A percentile compares a stretch with the other conserved stretches of the same genome.
These are phyloP conservation scores for Ormyrus rosae DNA, from an alignment of 2,888 invertebrate species.

Conservation along the genomic window DNA sequence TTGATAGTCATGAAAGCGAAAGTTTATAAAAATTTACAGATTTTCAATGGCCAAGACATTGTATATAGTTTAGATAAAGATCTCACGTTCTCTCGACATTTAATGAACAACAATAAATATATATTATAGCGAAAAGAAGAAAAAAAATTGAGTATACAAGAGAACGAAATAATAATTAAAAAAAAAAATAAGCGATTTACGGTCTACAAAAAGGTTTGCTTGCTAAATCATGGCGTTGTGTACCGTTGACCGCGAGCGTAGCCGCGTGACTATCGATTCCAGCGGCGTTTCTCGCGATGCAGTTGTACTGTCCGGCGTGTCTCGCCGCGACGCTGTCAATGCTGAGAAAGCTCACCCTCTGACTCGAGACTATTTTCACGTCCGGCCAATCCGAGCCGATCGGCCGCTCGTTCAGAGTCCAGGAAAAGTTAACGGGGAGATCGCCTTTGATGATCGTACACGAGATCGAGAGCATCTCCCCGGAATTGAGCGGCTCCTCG, in stretches of 20 bases:
- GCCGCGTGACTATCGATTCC: conserved; percentile 81
- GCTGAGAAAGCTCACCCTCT: conserved; percentile 81
- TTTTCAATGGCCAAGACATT: conserved; percentile 9
- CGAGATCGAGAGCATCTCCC: conserved; percentile 79
- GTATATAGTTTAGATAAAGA: too few relatives aligned
- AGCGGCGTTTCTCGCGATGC: conserved; percentile 82
- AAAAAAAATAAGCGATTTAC: conserved; percentile 22
- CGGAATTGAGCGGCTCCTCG: conserved; percentile 77
- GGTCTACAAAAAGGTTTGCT: conserved; percentile 59
- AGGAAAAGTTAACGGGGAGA: conserved; percentile 81
- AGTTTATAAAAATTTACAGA: background rate
- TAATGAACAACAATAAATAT: background rate
- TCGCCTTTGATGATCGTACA: conserved; percentile 82
- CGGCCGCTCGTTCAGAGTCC: conserved; percentile 84
- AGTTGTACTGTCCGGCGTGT: conserved; percentile 85
- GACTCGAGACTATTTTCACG: conserved; percentile 81
- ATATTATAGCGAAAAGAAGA: conserved; percentile 9
- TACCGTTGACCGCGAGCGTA: conserved; percentile 84
- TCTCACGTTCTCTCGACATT: background rate
- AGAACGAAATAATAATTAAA: background rate
- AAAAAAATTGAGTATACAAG: background rate
- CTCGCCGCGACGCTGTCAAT: conserved; percentile 81
- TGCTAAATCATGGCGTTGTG: conserved; percentile 69
- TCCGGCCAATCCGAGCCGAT: conserved; percentile 76
- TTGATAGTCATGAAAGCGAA: background rate